A percentile compares a stretch with the other conserved stretches of the same genome.
phyloP scores from a whole-genome alignment of 2,113 vertebrate genomes.

The Daboia siamensis region DNA sequence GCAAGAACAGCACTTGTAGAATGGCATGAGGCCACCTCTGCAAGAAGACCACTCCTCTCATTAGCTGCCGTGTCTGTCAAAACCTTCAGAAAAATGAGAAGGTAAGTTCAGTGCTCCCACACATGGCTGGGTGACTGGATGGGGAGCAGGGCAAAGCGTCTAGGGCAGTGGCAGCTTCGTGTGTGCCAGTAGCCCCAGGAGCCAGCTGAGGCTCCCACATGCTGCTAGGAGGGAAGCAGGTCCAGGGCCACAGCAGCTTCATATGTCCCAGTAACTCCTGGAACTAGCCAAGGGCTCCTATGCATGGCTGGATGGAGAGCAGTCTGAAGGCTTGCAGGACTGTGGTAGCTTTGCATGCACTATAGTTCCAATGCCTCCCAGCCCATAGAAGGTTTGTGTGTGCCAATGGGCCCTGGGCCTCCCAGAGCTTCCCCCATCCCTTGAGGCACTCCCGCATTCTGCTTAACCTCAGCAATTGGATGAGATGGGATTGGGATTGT shows the following conservation, averaged over 20 bases:
- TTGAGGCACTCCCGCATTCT: background rate
- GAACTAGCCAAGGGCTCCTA: background rate
- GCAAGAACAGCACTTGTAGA: background rate
- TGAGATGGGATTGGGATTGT: no score
- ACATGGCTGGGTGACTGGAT: background rate
- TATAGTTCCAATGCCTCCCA: background rate
- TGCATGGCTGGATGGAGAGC: background rate
- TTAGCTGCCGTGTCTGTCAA: background rate
- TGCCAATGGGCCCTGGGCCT: background rate
- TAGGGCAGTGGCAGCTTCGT: background rate
- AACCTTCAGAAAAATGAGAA: background rate
- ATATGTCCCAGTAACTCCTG: background rate
- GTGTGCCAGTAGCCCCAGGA: background rate
- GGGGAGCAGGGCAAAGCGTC: background rate
- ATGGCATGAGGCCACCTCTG: background rate
- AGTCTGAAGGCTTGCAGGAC: background rate
- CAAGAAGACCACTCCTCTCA: background rate
- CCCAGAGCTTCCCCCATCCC: background rate
- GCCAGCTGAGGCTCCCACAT: background rate
- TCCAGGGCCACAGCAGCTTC: background rate
- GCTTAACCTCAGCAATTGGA: background rate
- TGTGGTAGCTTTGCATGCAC: background rate
- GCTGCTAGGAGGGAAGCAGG: background rate
- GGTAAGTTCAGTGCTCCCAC: background rate
- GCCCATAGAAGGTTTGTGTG: background rate